A percentile compares a stretch with the other conserved stretches of the same genome.
These are phyloP conservation scores for Oxyruncus cristatus DNA, from an alignment of 2,113 vertebrate genomes.

Conservation along the genomic window DNA sequence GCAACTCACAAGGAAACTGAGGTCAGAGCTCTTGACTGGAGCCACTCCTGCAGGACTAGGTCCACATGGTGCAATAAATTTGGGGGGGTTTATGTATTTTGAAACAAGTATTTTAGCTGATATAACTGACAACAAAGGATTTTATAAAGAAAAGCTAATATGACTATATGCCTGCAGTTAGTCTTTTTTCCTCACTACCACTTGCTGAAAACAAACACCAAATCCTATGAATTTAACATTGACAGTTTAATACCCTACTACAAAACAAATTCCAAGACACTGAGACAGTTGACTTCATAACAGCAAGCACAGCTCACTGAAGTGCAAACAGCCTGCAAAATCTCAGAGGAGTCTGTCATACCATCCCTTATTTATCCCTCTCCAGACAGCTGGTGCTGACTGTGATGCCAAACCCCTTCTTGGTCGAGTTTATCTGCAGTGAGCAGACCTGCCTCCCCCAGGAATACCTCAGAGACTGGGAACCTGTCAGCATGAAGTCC, in stretches of 20 bases:
- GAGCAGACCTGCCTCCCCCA: neutral
- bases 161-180: neutral
- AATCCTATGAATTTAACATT: neutral
- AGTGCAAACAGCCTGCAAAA: neutral
- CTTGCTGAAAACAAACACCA: neutral
- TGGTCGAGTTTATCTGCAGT: neutral
- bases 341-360: neutral
- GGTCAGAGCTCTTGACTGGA: neutral
- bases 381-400: neutral
- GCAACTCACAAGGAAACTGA: neutral
- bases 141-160: neutral
- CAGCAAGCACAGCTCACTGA: neutral
- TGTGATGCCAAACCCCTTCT: neutral
- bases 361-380: neutral
- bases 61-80: neutral
- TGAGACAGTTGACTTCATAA: neutral
- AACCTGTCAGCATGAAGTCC: neutral
- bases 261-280: neutral
- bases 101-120: neutral
- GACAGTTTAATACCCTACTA: neutral
- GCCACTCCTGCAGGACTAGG: neutral
- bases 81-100: neutral
- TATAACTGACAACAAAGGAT: neutral
- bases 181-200: neutral
- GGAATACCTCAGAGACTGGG: neutral